phyloP scores from a whole-genome alignment of 53 echinoderm and acorn worm species.

The Astropecten irregularis region DNA sequence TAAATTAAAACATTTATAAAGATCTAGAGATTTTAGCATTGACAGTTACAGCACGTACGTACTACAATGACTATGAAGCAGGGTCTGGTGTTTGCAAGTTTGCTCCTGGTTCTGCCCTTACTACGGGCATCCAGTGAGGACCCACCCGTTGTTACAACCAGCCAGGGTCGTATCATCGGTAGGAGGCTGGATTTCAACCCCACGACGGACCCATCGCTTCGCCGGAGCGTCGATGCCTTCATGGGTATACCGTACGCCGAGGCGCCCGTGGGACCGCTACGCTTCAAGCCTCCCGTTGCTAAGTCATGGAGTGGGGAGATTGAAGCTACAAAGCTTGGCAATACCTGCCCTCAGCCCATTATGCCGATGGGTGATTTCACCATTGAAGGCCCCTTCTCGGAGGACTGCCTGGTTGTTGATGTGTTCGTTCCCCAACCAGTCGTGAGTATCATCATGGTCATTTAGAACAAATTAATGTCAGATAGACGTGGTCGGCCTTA shows the following conservation, averaged over 20 bases:
- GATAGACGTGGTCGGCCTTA: too few species aligned
- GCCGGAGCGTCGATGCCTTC: constrained; percentile 29
- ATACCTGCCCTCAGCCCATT: constrained; percentile 4
- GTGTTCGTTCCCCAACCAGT: constrained; percentile 40
- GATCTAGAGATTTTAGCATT: too few species aligned
- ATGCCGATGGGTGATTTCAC: neutral
- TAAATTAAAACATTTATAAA: too few species aligned
- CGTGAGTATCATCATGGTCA: constrained; percentile 24
- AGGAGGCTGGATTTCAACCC: constrained; percentile 12
- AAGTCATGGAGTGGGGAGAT: constrained; percentile 16
- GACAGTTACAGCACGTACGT: too few species aligned
- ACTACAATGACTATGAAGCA: too few species aligned
- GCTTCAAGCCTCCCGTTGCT: constrained; percentile 51
- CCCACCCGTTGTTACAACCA: constrained; percentile 10
- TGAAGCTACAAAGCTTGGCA: constrained; percentile 3
- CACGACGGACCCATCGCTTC: neutral
- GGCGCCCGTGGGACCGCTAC: constrained; percentile 50
- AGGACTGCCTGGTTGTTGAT: constrained; percentile 42
- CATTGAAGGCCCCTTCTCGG: neutral
- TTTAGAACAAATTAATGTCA: too few species aligned
- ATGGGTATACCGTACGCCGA: constrained; percentile 62
- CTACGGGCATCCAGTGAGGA: neutral
- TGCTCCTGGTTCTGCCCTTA: neutral
- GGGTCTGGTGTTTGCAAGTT: too few species aligned
- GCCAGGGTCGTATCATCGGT: constrained; percentile 30